Evolutionary conservation across 2,113 vertebrate genomes (phyloP).

Genomic region (Thalassoma bifasciatum): DNA sequence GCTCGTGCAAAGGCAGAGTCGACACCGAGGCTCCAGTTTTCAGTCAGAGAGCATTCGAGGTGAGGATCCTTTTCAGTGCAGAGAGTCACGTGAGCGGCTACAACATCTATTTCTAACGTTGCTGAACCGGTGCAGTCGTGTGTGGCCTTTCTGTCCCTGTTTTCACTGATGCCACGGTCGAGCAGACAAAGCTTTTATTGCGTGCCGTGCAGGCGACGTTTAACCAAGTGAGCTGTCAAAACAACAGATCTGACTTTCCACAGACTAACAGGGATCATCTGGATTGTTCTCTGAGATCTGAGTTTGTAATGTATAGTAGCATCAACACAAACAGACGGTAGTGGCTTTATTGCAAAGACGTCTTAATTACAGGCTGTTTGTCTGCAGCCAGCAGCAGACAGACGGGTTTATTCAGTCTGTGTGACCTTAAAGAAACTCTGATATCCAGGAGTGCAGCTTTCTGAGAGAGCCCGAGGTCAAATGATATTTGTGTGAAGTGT

Average conservation of each 20-base stretch:
- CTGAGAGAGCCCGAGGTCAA: no score
- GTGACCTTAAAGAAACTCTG: not conserved
- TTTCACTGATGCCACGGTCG: not conserved
- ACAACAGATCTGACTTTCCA: conserved; percentile 34
- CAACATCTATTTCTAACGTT: no score
- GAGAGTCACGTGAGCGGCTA: not conserved
- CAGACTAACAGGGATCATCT: conserved; percentile 37
- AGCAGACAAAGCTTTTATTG: not conserved
- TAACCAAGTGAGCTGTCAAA: conserved; percentile 43
- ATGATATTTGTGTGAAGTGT: no score
- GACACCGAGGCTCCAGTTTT: no score
- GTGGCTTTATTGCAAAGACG: no score
- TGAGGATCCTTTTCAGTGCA: not conserved
- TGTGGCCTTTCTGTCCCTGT: conserved; percentile 7
- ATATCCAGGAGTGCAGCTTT: no score
- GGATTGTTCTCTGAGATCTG: conserved; percentile 20
- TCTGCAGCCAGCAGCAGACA: not conserved
- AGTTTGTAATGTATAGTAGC: not conserved
- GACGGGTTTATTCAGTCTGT: not conserved
- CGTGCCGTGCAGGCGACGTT: not conserved
- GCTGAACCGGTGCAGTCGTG: not conserved
- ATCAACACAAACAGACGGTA: not conserved
- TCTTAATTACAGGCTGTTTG: no score
- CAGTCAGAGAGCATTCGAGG: not conserved
- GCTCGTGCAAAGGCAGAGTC: not conserved